phyloP scores from a whole-genome alignment of 2,888 invertebrate genomes.

The Lasius fuliginosus region DNA sequence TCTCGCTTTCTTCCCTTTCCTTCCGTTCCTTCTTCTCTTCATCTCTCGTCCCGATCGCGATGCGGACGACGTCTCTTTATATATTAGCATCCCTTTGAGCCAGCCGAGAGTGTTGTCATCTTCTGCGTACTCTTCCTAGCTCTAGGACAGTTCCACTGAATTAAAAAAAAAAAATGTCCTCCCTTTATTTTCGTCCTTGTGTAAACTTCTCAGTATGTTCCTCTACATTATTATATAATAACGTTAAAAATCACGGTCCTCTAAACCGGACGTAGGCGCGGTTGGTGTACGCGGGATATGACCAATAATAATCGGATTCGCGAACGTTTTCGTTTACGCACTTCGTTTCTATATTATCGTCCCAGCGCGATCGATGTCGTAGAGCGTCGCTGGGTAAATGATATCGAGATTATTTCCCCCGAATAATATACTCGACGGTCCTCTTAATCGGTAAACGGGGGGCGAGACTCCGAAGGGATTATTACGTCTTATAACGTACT shows the following conservation, averaged over 20 bases:
- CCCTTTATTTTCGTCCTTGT: slow-evolving; percentile 4
- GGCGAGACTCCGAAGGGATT: slow-evolving; percentile 45
- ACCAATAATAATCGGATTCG: slow-evolving; percentile 63
- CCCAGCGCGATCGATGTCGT: slow-evolving; percentile 44
- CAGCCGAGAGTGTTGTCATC: slow-evolving; percentile 53
- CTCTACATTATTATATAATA: slow-evolving; percentile 67
- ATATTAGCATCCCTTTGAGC: slow-evolving; percentile 39
- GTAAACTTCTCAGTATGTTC: slow-evolving; percentile 36
- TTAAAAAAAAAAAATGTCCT: slow-evolving; percentile 37
- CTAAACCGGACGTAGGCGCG: slow-evolving; percentile 73
- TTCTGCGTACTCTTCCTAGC: slow-evolving; percentile 30
- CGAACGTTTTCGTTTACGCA: slow-evolving; percentile 50
- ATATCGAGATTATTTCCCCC: slow-evolving; percentile 48
- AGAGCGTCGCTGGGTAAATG: slow-evolving; percentile 32
- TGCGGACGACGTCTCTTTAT: slow-evolving; percentile 24
- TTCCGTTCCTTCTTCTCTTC: slow-evolving; percentile 32
- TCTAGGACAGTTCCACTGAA: slow-evolving; percentile 55
- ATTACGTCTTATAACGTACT: slow-evolving; percentile 59
- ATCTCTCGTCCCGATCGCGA: slow-evolving; percentile 34
- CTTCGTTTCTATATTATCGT: slow-evolving; percentile 44
- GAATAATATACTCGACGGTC: slow-evolving; percentile 29
- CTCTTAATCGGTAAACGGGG: slow-evolving; percentile 40
- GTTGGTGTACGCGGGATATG: slow-evolving; percentile 72
- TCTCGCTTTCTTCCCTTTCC: slow-evolving; percentile 18
- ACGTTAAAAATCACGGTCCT: slow-evolving; percentile 73